Evolutionary conservation across 2,888 invertebrate genomes (phyloP).

Genomic region (Tigriopus californicus): DNA sequence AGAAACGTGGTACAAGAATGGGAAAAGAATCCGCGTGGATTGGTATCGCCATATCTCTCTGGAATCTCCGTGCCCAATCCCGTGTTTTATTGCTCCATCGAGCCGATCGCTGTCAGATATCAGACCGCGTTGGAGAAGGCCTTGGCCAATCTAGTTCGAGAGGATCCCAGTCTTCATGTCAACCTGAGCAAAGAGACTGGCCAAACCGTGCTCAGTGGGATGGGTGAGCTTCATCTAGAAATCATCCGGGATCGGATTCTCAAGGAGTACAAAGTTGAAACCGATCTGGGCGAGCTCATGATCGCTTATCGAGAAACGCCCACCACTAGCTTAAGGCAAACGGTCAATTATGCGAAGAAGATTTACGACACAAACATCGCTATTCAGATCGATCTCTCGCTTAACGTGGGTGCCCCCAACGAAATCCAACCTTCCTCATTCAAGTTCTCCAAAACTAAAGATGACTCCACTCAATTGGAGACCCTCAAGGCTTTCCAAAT

Average conservation of each 20-base stretch:
- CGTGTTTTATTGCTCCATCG: slow-evolving; percentile 85
- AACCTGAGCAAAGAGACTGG: slow-evolving; percentile 54
- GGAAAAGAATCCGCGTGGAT: slow-evolving; percentile 24
- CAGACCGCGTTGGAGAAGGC: slow-evolving; percentile 61
- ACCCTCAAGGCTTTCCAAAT: slow-evolving; percentile 44
- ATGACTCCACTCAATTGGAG: slow-evolving; percentile 36
- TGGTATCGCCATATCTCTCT: slow-evolving; percentile 23
- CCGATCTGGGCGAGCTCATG: slow-evolving; percentile 58
- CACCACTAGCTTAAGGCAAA: slow-evolving; percentile 18
- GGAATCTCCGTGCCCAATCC: slow-evolving; percentile 68
- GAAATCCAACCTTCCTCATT: slow-evolving; percentile 41
- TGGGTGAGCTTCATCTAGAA: slow-evolving; percentile 95
- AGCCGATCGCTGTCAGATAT: slow-evolving; percentile 37
- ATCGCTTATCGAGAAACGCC: slow-evolving; percentile 57
- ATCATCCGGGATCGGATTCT: slow-evolving; percentile 71
- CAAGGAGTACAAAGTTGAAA: slow-evolving; percentile 75
- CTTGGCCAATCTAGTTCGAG: slow-evolving; percentile 54
- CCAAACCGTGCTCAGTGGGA: slow-evolving; percentile 74
- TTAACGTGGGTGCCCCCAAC: slow-evolving; percentile 22
- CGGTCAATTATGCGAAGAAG: not conserved
- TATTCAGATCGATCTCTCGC: not conserved
- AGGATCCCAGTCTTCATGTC: slow-evolving; percentile 77
- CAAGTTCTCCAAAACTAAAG: slow-evolving; percentile 26
- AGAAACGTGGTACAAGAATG: not conserved
- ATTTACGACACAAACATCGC: not conserved